Base-by-base conservation (phyloP, 2,888 invertebrate species). In the Sussaba pulchella region DNA sequence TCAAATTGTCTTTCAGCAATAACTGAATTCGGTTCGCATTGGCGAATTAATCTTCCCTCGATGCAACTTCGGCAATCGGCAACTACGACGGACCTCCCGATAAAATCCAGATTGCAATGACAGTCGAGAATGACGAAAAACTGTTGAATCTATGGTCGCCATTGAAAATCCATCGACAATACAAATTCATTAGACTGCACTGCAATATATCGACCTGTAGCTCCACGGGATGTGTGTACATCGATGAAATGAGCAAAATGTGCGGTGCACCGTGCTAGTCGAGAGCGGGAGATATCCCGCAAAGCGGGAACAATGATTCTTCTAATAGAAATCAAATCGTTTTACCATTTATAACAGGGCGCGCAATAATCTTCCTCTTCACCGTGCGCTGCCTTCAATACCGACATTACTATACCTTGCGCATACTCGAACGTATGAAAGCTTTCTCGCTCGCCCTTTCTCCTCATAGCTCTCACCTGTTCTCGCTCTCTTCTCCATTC, bases 261-360 rank as follows among this genome's bases (percentile, higher is more conserved):
- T 21, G 31, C n/a, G n/a, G 24, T 31, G 26, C 8, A 45, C 43
- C 19, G 43, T 31, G 50, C 43, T 19, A 41, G 50, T 39, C 31
- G 17, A 43, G 50, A 19, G 54, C 31, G 19, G 52, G 26, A 31
- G 73, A 82, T 81, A 85, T 86, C 88, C 89, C 88, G 87, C 86
- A 74, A 88, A 82, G 87, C 85, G 82, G 80, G 86, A 88, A 91
- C 90, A 91, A 91, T 91, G 85, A 87, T 85, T 86, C 85, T 86
- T 83, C 89, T 90, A 91, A 91, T 91, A 91, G 91, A 91, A 91
- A 91, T 91, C 91, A 90, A 91, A 91, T 91, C 89, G 87, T 85
- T 87, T 85, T 82, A 85, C 89, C 89, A 88, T 89, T 90, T 87
- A 88, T 88, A 89, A 89, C 86, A 59, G 74, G 64, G 71, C 10